Evolutionary conservation across 2,113 vertebrate genomes (phyloP).

Genomic region (Otocyon megalotis): DNA sequence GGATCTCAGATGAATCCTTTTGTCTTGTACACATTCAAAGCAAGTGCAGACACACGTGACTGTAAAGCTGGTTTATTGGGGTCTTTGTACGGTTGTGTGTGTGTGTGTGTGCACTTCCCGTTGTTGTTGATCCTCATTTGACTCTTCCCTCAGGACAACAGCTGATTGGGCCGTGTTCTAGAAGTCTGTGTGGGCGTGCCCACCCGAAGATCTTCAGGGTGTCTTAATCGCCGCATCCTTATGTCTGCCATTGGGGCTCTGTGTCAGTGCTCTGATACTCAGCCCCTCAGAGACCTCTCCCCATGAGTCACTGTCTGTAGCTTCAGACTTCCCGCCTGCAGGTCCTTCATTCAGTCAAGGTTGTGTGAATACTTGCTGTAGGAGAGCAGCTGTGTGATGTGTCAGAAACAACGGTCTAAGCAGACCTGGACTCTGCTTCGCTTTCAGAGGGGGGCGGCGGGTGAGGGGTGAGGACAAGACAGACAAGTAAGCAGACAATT

Average conservation of each 20-base stretch:
- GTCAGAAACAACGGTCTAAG: accelerated
- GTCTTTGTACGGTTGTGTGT: neutral
- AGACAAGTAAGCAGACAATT: neutral
- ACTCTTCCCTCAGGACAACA: accelerated
- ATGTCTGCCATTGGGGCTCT: accelerated
- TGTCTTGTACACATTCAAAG: accelerated
- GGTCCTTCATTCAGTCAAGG: accelerated
- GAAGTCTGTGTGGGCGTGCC: neutral
- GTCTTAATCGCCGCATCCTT: too few relatives aligned
- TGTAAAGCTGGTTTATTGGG: accelerated
- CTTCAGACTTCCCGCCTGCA: accelerated
- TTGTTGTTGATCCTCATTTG: too few relatives aligned
- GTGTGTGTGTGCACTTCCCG: accelerated
- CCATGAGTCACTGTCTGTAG: accelerated
- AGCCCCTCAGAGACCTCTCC: neutral
- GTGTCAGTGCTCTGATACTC: accelerated
- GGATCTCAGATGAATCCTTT: neutral
- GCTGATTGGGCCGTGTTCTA: too few relatives aligned
- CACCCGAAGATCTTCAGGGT: accelerated
- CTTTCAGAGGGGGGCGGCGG: accelerated
- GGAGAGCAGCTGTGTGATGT: accelerated
- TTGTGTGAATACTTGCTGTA: accelerated
- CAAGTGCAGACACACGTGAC: accelerated
- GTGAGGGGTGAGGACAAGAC: neutral
- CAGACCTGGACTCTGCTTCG: neutral